Evolutionary conservation across 2,888 invertebrate species (phyloP).

Genomic region (Ceratothoa steindachneri): DNA sequence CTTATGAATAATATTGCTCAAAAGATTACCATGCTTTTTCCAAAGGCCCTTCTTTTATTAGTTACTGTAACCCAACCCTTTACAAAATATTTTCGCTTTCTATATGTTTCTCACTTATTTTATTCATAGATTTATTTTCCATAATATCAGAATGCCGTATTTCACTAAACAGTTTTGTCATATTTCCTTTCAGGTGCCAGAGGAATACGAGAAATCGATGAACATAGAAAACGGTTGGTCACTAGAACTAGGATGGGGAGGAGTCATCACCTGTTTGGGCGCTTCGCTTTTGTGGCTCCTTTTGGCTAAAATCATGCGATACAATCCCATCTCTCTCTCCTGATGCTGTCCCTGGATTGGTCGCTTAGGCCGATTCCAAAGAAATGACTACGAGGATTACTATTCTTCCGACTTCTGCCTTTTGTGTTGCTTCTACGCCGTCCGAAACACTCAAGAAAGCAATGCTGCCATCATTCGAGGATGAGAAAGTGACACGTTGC

Average conservation of each 20-base stretch:
- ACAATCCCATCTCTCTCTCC: conserved; percentile 45
- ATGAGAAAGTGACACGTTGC: no score
- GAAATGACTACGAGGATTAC: background rate
- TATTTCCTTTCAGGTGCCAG: conserved; percentile 42
- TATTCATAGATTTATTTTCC: no score
- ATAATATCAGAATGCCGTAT: no score
- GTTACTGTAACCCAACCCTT: no score
- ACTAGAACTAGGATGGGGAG: conserved; percentile 65
- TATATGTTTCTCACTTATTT: no score
- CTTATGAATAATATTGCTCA: no score
- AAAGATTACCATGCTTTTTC: no score
- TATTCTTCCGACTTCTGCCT: background rate
- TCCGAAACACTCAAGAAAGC: background rate
- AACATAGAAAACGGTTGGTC: conserved; percentile 51
- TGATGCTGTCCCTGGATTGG: conserved; percentile 21
- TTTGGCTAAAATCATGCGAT: conserved; percentile 47
- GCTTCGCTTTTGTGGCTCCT: conserved; percentile 61
- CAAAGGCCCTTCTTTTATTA: no score
- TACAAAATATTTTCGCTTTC: no score
- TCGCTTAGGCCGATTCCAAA: background rate
- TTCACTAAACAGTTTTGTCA: no score
- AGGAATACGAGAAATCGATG: conserved; percentile 29
- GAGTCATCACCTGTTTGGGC: conserved; percentile 71
- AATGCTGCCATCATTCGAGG: background rate
- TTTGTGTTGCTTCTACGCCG: background rate